Base-by-base conservation (phyloP, 2,797 vertebrate genomes). In the Oophaga sylvatica region DNA sequence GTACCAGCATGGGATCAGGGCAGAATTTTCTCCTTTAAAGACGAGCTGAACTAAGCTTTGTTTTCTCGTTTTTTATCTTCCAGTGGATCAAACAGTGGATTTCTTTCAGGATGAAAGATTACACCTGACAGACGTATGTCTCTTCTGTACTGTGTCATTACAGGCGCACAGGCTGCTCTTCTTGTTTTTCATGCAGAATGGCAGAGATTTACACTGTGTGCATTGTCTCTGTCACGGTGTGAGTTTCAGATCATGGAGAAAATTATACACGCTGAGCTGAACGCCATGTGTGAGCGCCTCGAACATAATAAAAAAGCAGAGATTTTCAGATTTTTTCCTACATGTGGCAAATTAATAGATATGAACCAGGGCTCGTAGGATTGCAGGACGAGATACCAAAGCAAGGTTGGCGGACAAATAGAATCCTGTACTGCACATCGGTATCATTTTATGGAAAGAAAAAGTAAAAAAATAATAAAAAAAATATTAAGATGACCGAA, bases 21-120 rank as follows among this genome's bases (percentile, higher is more conserved):
- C 31, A 29, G 35, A 62, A 63, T 75, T 48, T 75, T 75, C 71
- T 75, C 71, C 41, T 48, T 75, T 75, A 22, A 75, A 75, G 71
- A 48, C 71, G 22, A 75, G 71, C 71, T 75, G 35, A 75, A 48
- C 41, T 48, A 75, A 75, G 71, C 71, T 75, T 75, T 75, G 41
- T 48, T 70, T 48, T 48, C 41, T 48, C 41, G 26, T 22, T 13
- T 22, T 75, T 48, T 45, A 48, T 75, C 71, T 48, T 75, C 29
- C 20, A 48, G 41, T 48, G 71, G 41, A 75, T 75, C 71, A 48
- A 48, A 75, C 22, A 75, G 71, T 75, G 71, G 41, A 75, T 75
- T 75, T 75, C 20, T 48, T 75, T 75, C 41, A 48, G 41, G 41
- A 48, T 75, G 41, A 75, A 75, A n/a, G 41, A 75, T 75, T 75